Base-by-base conservation (phyloP, 1,140 invertebrate genomes). In the Aphidius gifuensis region DNA sequence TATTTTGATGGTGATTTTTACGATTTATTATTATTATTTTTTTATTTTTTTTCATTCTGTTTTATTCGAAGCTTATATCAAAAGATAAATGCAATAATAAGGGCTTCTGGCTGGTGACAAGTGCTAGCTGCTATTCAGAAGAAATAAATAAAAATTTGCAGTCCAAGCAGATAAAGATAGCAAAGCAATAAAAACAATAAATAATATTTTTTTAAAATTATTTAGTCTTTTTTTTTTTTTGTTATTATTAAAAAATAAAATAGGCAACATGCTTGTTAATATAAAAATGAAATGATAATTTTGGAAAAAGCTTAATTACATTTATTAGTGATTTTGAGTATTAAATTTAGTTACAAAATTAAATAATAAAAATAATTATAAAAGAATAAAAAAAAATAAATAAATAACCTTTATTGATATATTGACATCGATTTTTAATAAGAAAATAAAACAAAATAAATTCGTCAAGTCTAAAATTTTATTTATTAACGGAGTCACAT, bases 401-500 rank as follows among this genome's bases (percentile, higher is more conserved):
- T 2, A 23, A 23, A 23, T 2, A 23, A 23, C 23, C 23, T 23
- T 53, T 32, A 49, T 53, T 32, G 32, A 38, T 53, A n/a, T n/a
- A n/a, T n/a, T n/a, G n/a, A n/a, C n/a, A n/a, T n/a, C n/a, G n/a
- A n/a, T n/a, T n/a, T n/a, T n/a, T 23, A 53, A 53, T 39, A 1
- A 23, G 23, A 23, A 23, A 23, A 23, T 23, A 23, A 23, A 23
- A 1, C 1, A 23, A 23, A 23, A 23, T 23, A 23, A 23, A 49
- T 49, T 49, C 16, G 6, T 49, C 47, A 49, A 23, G 23, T 23
- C 23, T 23, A 23, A 23, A 23, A 23, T 23, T 23, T 23, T n/a
- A n/a, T n/a, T 45, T 71, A 68, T 58, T 58, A 62, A 77, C 72
- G 75, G 75, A 77, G 75, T 71, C 71, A 23, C 23, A 76, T 76